These are phyloP conservation scores for Miniopterus natalensis DNA, from an alignment of 2,113 vertebrate genomes.

Conservation along the genomic window DNA sequence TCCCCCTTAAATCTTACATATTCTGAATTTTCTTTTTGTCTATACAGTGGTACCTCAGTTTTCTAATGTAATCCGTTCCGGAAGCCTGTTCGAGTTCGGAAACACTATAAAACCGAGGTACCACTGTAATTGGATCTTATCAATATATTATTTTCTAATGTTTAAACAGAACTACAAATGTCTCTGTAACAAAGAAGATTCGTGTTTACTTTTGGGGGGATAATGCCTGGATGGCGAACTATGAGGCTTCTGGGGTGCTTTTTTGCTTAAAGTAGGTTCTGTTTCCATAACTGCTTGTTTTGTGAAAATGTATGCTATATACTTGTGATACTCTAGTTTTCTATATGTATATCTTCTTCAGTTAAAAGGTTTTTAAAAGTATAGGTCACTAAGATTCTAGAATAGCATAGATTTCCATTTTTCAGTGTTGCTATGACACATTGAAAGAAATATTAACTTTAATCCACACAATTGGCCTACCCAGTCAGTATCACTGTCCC, in stretches of 20 bases:
- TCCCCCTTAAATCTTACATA: background rate
- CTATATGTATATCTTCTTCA: background rate
- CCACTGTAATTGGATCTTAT: background rate
- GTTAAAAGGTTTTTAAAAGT: background rate
- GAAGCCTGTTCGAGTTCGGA: too few species aligned
- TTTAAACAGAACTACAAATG: background rate
- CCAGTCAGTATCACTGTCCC: background rate
- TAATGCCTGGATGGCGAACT: background rate
- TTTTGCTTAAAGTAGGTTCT: background rate
- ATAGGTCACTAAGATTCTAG: background rate
- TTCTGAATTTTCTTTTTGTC: slow-evolving; percentile 30
- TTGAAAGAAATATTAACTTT: background rate
- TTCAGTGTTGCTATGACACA: background rate
- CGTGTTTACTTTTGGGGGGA: background rate
- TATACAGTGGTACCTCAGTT: too few species aligned
- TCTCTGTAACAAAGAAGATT: background rate
- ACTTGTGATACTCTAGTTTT: background rate
- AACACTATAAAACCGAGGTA: too few species aligned
- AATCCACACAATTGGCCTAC: background rate
- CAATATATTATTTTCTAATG: background rate
- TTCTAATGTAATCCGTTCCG: too few species aligned
- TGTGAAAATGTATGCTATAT: background rate
- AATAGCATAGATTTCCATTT: background rate
- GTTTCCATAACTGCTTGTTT: background rate
- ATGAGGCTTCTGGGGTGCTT: background rate